Evolutionary conservation across 92 coral and sea anemone genomes (phyloP), one percentile per base, ranked within the genome.

Genomic region (Porites cylindrica): DNA sequence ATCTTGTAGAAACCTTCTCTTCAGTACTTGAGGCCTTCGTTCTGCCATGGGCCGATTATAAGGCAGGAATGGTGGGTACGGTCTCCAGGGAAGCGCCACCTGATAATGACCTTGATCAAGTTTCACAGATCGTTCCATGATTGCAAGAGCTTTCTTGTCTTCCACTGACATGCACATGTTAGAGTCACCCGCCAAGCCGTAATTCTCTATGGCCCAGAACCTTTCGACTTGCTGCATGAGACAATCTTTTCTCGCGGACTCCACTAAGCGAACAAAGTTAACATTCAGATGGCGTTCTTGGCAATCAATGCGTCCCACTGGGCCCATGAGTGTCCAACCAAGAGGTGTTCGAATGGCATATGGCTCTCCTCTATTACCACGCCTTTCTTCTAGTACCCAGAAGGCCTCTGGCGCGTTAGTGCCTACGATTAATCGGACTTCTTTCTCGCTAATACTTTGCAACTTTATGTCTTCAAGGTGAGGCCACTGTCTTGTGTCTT

Each of bases 371-470:
- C 67, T 56, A 51, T 81, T 53, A 26, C 86, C 85, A 53, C 82
- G 84, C 19, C 88, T 75, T 63, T 91, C 93, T n/a, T 87, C 94
- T 20, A 81, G 16, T 43, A 81, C 94, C 86, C 90, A 90, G 77
- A 90, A 80, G 12, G 90, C 93, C 17, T 90, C 90, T 8, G 90
- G 93, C n/a, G 51, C 94, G 54, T 91, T 76, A 50, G 80, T 59
- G 10, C 94, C 94, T 24, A 91, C 88, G 17, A 82, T 63, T 23
- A 91, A 1, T 23, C 58, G 16, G 38, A 82, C 75, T 13, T 82
- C 68, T 2, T 61, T 68, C 24, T 82, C 68, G 9, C n/a, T 50
- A 32, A 88, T 82, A 60, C 86, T 77, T n/a, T 72, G 83, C 58
- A 91, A 79, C 43, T 69, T 66, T 82, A 26, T 82, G 72, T 72